A percentile compares a stretch with the other conserved stretches of the same genome.
Conservation (phyloP, 2,113 vertebrate genomes). For the Progne subis region DNA sequence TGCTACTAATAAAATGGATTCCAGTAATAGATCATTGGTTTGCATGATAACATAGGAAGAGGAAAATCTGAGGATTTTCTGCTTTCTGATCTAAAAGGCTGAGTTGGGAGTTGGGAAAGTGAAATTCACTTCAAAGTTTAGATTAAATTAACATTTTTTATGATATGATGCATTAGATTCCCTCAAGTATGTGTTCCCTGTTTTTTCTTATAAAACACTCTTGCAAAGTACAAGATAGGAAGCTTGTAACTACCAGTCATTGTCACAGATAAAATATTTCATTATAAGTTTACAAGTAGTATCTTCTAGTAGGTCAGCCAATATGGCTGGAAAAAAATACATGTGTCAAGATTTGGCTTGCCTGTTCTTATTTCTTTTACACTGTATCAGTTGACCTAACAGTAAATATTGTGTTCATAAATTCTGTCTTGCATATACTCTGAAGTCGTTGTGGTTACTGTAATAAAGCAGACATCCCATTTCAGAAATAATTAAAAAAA, state of each 20-base stretch:
- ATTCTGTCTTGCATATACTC: not conserved
- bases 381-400: not conserved
- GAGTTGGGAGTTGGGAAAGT: not conserved
- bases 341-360: not conserved
- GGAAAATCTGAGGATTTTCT: slow-evolving; percentile 19
- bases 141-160: not conserved
- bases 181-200: not conserved
- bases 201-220: not conserved
- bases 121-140: slow-evolving; percentile 1
- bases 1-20: not conserved
- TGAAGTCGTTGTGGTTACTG: not conserved
- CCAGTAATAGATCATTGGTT: not conserved
- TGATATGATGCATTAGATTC: not conserved
- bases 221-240: not conserved
- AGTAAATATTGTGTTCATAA: not conserved
- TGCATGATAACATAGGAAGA: not conserved
- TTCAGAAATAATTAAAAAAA: not conserved
- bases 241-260: not conserved
- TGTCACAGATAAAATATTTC: not conserved
- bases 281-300: not conserved
- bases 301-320: not conserved
- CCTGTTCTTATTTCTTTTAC: not conserved
- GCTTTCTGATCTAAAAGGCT: not conserved
- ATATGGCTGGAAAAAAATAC: not conserved
- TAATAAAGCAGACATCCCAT: not conserved